Percentiles rank a stretch among this genome's conserved stretches.
phyloP scores from a whole-genome alignment of 2,888 invertebrate genomes.

The Dinocampus coccinellae region DNA sequence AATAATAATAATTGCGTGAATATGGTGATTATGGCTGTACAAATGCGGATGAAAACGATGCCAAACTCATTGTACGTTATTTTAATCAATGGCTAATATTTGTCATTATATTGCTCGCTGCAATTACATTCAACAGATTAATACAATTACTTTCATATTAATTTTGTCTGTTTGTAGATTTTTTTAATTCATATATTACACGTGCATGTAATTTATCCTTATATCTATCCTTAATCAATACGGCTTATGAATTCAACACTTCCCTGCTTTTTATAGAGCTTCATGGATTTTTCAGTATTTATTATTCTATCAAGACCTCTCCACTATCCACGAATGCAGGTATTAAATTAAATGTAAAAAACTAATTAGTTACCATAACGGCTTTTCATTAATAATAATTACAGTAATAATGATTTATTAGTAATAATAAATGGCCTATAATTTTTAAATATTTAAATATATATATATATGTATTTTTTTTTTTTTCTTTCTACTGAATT shows the following conservation, averaged over 20 bases:
- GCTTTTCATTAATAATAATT: too few relatives aligned
- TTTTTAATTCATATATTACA: constrained; percentile 24
- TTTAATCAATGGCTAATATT: constrained; percentile 43
- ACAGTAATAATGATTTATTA: too few relatives aligned
- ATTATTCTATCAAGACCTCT: neutral
- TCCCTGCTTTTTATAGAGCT: neutral
- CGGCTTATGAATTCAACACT: neutral
- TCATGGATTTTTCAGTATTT: neutral
- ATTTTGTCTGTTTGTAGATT: constrained; percentile 39
- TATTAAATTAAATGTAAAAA: too few relatives aligned
- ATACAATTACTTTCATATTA: constrained; percentile 53
- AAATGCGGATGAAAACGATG: constrained; percentile 62
- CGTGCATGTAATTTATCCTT: constrained; percentile 12
- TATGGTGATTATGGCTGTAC: constrained; percentile 57
- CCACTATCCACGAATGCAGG: too few relatives aligned
- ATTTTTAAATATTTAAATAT: too few relatives aligned
- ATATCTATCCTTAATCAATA: neutral
- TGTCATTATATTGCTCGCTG: constrained; percentile 47
- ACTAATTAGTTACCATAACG: too few relatives aligned
- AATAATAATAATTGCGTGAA: neutral
- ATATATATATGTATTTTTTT: too few relatives aligned
- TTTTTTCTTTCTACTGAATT: too few relatives aligned
- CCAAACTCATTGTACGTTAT: constrained; percentile 64
- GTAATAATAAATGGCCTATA: too few relatives aligned
- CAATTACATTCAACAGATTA: constrained; percentile 54